These are phyloP conservation scores for Stercorarius parasiticus DNA, from an alignment of 2,113 vertebrate genomes.

Conservation along the genomic window DNA sequence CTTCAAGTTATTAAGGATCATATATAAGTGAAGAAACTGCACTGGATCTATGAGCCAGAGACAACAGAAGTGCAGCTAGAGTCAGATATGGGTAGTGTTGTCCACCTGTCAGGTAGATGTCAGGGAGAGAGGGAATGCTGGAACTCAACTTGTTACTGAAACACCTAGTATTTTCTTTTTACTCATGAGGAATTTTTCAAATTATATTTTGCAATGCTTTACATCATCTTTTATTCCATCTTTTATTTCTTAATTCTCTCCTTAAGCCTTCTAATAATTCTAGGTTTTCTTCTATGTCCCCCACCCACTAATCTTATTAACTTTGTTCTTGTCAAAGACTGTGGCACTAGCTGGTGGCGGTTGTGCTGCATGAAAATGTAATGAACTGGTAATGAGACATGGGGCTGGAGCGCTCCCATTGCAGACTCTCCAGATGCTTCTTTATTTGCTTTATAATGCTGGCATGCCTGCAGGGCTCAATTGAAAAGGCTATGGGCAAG, in stretches of 20 bases:
- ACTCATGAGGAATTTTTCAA: background rate
- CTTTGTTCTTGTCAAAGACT: background rate
- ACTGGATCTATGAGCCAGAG: background rate
- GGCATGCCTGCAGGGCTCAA: background rate
- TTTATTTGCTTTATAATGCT: background rate
- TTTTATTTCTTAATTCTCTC: background rate
- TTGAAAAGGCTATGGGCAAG: background rate
- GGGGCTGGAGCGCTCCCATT: background rate
- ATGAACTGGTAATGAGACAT: background rate
- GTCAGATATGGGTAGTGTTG: background rate
- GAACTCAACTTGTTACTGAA: background rate
- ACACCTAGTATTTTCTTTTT: background rate
- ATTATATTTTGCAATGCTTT: background rate
- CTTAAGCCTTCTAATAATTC: background rate
- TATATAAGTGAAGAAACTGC: too few relatives aligned
- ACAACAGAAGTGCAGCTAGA: background rate
- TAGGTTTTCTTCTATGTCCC: background rate
- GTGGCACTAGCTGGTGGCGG: background rate
- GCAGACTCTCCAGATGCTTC: background rate
- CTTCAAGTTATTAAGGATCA: background rate
- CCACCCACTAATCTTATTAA: background rate
- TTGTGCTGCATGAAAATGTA: background rate
- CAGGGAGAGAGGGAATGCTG: background rate
- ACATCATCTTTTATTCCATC: background rate
- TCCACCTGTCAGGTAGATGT: too few relatives aligned